Base-by-base conservation (phyloP, 2,113 vertebrate genomes). In the Daubentonia madagascariensis region DNA sequence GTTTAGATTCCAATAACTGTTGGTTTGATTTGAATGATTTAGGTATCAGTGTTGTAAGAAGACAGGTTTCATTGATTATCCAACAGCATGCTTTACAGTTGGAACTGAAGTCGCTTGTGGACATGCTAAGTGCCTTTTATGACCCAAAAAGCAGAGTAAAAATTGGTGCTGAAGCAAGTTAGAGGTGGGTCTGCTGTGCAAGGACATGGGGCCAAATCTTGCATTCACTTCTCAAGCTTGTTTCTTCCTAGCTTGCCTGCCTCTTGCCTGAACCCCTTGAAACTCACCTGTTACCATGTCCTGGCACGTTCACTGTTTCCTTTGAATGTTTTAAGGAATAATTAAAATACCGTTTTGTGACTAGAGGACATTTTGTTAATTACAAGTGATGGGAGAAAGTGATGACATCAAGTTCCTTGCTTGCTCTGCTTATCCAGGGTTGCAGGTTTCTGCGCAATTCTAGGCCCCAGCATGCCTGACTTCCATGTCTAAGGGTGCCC, bases 371-470 rank as follows among this genome's bases (percentile, higher is more conserved):
- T 65, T 18, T 65, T 68, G 8, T 57, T 84, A 43, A 43, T 52
- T 73, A 45, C 0, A 3, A 50, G 43, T 65, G 81, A 81, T 17
- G 45, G 25, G 63, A 35, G 48, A 43, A 43, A 45, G 45, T 3
- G 8, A 32, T 30, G 54, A 23, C 8, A 14, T 3, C 0, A 5
- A 52, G 8, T 0, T 9, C 17, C 28, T 63, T 48, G 25, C 65
- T 73, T 45, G 23, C 65, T 73, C 45, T 67, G 68, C 6, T 76
- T 65, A 8, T 45, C 54, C 22, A 32, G 54, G 32, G 30, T 32
- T 87, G 37, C 59, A 35, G 13, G 28, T 70, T 30, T 43, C 72
- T 57, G 63, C 30, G 23, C 43, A 73, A 3, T 50, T 83, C n/a
- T 16, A n/a, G 16, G 7, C n/a, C 32, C 63, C 35, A 18, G 52